Conservation (phyloP, 2,888 invertebrate species). For the Drosophila demipolita region DNA sequence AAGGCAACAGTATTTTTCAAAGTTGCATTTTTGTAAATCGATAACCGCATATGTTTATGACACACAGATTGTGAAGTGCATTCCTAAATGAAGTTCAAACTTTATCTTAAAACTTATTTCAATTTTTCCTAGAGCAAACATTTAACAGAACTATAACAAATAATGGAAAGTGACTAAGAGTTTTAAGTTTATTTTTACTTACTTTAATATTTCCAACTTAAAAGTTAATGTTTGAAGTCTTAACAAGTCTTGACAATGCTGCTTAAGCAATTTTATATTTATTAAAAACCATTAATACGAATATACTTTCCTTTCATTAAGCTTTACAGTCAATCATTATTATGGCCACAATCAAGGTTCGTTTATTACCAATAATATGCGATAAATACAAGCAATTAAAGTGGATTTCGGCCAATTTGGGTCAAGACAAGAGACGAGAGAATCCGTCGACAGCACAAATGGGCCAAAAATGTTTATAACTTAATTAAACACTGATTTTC, state of each 20-base stretch:
- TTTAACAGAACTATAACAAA: not conserved
- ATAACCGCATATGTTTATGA: not conserved
- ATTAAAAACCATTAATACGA: not conserved
- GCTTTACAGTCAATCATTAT: not conserved
- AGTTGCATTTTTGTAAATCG: not conserved
- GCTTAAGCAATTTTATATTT: not conserved
- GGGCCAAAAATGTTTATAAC: slow-evolving; percentile 72
- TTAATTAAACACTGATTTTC: slow-evolving; percentile 78
- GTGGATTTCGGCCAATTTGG: slow-evolving; percentile 17
- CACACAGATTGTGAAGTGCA: not conserved
- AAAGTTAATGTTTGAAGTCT: not conserved
- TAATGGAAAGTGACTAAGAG: too few relatives aligned
- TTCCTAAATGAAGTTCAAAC: not conserved
- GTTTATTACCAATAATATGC: slow-evolving; percentile 24
- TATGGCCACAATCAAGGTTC: slow-evolving; percentile 6
- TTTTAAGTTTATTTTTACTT: not conserved
- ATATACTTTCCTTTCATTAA: not conserved
- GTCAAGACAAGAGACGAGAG: slow-evolving; percentile 8
- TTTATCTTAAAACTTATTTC: not conserved
- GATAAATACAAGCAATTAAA: slow-evolving; percentile 44
- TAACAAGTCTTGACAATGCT: not conserved
- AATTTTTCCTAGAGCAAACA: not conserved
- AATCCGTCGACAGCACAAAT: slow-evolving; percentile 36
- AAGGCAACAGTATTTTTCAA: not conserved
- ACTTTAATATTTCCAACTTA: not conserved